These are phyloP conservation scores for Melolontha melolontha DNA, from an alignment of 2,888 invertebrate genomes.

Conservation along the genomic window DNA sequence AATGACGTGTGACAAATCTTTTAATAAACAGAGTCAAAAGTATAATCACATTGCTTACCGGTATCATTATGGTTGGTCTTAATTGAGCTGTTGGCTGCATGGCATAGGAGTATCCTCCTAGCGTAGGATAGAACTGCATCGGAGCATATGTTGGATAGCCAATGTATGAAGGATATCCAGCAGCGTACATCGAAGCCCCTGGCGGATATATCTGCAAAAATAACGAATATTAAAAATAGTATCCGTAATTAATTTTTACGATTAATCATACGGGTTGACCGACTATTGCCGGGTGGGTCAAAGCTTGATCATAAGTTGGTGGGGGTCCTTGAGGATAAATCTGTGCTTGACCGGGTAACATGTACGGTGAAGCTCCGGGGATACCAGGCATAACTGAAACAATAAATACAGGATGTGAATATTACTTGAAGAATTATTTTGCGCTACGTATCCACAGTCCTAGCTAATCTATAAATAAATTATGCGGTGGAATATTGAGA, in stretches of 20 bases:
- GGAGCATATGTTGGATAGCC: slow-evolving; percentile 83
- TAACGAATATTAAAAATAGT: slow-evolving; percentile 1
- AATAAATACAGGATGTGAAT: not conserved
- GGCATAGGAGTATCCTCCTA: slow-evolving; percentile 73
- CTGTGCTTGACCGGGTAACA: slow-evolving; percentile 70
- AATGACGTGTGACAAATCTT: too few species aligned
- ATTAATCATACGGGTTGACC: slow-evolving; percentile 63
- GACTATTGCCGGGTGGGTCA: slow-evolving; percentile 71
- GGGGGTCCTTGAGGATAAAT: slow-evolving; percentile 77
- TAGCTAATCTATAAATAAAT: too few species aligned
- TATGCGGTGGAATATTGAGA: too few species aligned
- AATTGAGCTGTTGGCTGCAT: slow-evolving; percentile 73
- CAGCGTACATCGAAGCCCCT: slow-evolving; percentile 76
- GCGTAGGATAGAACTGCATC: slow-evolving; percentile 77
- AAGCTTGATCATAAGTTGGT: slow-evolving; percentile 78
- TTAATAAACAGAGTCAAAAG: not conserved
- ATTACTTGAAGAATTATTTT: not conserved
- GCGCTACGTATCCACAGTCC: too few species aligned
- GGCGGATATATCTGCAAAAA: slow-evolving; percentile 77
- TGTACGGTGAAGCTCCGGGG: slow-evolving; percentile 62
- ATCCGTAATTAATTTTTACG: slow-evolving; percentile 10
- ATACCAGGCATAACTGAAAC: slow-evolving; percentile 62
- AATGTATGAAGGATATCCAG: slow-evolving; percentile 80
- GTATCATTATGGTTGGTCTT: slow-evolving; percentile 83
- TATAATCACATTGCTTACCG: slow-evolving; percentile 68